These are phyloP conservation scores for Brachyptera putata DNA, from an alignment of 2,888 invertebrate genomes.

Conservation along the genomic window DNA sequence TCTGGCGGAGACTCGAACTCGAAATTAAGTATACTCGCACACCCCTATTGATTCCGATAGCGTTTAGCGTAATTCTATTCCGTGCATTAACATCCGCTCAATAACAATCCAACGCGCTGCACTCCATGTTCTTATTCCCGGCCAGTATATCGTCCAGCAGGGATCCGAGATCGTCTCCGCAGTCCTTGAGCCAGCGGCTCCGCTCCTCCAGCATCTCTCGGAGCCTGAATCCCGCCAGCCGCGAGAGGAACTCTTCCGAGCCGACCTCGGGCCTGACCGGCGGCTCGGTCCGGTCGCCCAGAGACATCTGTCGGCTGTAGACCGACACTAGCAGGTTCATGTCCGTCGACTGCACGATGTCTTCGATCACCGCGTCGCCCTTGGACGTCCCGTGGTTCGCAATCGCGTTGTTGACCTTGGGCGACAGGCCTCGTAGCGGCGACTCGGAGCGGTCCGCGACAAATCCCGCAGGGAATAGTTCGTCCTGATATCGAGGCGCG, in stretches of 20 bases:
- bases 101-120: conserved; percentile 5
- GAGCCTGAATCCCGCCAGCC: conserved; percentile 56
- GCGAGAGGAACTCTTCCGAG: conserved; percentile 51
- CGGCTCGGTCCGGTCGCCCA: conserved; percentile 32
- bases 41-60: too few species aligned
- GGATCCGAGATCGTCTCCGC: conserved; percentile 63
- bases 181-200: conserved; percentile 61
- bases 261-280: neutral
- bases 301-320: conserved; percentile 52
- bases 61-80: too few species aligned
- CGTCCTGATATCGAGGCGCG: neutral
- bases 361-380: conserved; percentile 53
- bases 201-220: conserved; percentile 57
- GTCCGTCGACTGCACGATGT: conserved; percentile 60
- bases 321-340: conserved; percentile 58
- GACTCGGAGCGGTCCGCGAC: neutral
- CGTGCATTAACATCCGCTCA: too few species aligned
- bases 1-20: too few species aligned
- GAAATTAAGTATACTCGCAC: too few species aligned
- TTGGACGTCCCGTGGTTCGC: neutral
- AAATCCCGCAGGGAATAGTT: neutral
- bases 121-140: neutral
- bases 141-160: conserved; percentile 70
- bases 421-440: neutral
- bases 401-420: neutral